Base-by-base conservation (phyloP, 2,797 vertebrate genomes). In the Sebastes goodei region DNA sequence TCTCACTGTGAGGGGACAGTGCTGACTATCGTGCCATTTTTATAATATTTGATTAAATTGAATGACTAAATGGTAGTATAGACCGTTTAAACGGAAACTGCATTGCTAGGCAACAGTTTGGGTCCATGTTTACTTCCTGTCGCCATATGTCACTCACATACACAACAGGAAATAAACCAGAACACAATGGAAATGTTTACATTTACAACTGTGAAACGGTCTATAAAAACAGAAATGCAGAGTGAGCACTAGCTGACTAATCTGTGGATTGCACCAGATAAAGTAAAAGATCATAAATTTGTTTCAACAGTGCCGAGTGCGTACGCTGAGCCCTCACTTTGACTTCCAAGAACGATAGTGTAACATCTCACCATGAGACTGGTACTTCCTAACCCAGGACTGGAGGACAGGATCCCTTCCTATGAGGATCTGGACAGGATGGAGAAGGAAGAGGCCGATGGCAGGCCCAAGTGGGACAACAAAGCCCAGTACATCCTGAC, bases 401-500 rank as follows among this genome's bases (percentile, higher is more conserved):
- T 94, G 65, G 89, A 91, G 27, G 46, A 73, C 5, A 82, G 92
- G 38, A 93, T 93, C 84, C 86, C 66, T 7, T 56, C 74, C 62
- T 65, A 96, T 73, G 88, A 83, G 0, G 91, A 97, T 21, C 95
- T 98, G 82, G 97, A 98, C 49, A 80, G 79, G 76, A 83, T 97
- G 35, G 97, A 98, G 77, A 53, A 90, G 82, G 89, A 96, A 84
- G 96, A 97, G 68, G 93, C 91, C 23, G 88, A 71, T 7, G 94
- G 96, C 6, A 95, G 98, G 82, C 97, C 97, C 6, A 94, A 98
- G 92, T 99, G 97, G 97, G 98, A 98, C 91, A 99, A 98, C 93
- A 99, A 99, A 88, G 83, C 97, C 20, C 98, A 99, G 88, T 99
- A 99, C 63, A 97, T 99, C 94, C 91, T 99, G 59, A 99, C 98